phyloP scores from a whole-genome alignment of 2,113 vertebrate species.

The Tychaedon coryphoeus region DNA sequence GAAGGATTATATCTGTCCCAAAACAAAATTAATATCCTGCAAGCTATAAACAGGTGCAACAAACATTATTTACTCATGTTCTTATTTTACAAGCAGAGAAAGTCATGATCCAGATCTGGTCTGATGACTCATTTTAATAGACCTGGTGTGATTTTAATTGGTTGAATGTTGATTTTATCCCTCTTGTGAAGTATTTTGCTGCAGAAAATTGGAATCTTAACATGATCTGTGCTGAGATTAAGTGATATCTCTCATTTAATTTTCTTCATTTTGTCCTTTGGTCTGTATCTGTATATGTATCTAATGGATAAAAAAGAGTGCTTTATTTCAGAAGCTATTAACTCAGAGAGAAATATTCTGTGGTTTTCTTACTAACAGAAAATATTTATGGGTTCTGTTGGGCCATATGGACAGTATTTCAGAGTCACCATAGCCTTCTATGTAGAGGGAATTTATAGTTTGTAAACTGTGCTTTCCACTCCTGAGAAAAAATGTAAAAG shows the following conservation, averaged over 20 bases:
- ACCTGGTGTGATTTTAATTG: background rate
- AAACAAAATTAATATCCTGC: background rate
- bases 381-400: background rate
- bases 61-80: background rate
- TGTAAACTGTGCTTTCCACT: background rate
- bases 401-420: background rate
- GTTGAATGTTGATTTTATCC: background rate
- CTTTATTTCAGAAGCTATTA: background rate
- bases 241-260: background rate
- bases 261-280: background rate
- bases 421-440: background rate
- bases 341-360: background rate
- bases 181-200: background rate
- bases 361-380: background rate
- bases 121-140: background rate
- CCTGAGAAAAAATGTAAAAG: background rate
- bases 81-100: background rate
- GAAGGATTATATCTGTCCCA: background rate
- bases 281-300: background rate
- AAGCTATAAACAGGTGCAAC: background rate
- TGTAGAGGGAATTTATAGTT: background rate
- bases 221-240: background rate
- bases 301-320: background rate
- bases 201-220: background rate
- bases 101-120: background rate